Evolutionary conservation across 64 coral and sea anemone genomes (phyloP), one percentile per base, ranked within the genome.

Genomic region (Stichodactyla mertensii): DNA sequence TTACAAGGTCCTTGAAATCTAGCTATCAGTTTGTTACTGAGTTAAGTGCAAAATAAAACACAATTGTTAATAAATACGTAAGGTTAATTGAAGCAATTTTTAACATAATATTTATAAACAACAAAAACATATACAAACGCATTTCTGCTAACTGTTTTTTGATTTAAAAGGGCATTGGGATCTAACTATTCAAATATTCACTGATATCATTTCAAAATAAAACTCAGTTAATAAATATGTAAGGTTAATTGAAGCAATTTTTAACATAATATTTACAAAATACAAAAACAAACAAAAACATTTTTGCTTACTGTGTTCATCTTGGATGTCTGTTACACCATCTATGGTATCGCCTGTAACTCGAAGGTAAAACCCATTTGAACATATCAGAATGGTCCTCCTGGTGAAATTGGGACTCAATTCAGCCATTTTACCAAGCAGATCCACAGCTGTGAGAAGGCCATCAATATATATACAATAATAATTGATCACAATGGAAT

Each of bases 361-460:
- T 58, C 71, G 67, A 53, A 90, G 89, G 45, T 79, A 86, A 52
- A 52, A 90, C 2, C 89, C 89, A 45, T 85, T 82, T 7, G 28
- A 0, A 53, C 69, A 54, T 15, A 57, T 86, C 56, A 90, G 53
- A 27, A 71, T 54, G 5, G 70, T 79, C 13, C 52, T 8, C 16
- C 54, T 28, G 9, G 36, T 45, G 36, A 45, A 45, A 45, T 45
- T 45, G 36, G 36, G 36, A 45, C 36, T 45, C 36, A 45, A 45
- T 45, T 55, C n/a, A 52, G 53, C 67, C 54, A 57, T 77, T 16
- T 57, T 66, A 28, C 55, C 19, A 27, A 77, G n/a, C 55, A 13
- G 69, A 11, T 31, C 0, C 27, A 74, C 24, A 74, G 26, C n/a
- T 31, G 69, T 28, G 26, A 11, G 23, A 11, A 74, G 27, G 69